Evolutionary conservation across 1,140 invertebrate genomes (phyloP).

Genomic region (Helicoverpa zea): DNA sequence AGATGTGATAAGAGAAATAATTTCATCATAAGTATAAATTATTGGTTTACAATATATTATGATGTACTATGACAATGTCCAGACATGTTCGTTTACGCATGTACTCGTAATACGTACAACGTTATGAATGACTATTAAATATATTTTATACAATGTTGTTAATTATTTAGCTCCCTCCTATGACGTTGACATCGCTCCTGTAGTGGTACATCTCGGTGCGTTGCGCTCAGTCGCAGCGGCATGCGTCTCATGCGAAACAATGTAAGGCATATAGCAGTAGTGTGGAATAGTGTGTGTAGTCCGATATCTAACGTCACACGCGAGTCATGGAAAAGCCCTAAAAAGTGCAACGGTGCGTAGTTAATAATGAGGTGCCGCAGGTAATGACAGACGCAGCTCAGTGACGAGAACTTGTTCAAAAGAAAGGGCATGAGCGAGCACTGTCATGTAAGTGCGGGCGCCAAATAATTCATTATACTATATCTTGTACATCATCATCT

Average conservation of each 20-base stretch:
- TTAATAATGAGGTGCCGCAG: not conserved
- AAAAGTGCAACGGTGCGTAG: too few relatives aligned
- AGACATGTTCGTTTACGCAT: constrained; percentile 1
- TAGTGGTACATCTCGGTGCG: too few relatives aligned
- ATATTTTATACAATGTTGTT: constrained; percentile 25
- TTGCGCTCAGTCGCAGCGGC: too few relatives aligned
- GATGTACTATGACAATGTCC: constrained; percentile 12
- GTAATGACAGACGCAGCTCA: not conserved
- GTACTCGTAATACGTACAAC: constrained; percentile 4
- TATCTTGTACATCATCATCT: too few relatives aligned
- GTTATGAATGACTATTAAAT: constrained; percentile 38
- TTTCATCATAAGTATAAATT: constrained; percentile 23
- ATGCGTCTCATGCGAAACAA: too few relatives aligned
- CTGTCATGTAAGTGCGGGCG: not conserved
- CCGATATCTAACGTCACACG: too few relatives aligned
- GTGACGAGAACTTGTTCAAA: not conserved
- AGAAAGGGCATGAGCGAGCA: not conserved
- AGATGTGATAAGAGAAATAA: constrained; percentile 38
- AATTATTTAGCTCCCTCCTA: too few relatives aligned
- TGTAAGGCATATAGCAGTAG: too few relatives aligned
- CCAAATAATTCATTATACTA: too few relatives aligned
- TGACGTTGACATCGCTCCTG: too few relatives aligned
- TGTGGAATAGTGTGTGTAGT: too few relatives aligned
- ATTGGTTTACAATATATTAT: constrained; percentile 28
- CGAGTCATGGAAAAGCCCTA: too few relatives aligned